Percentiles rank a stretch among this genome's conserved stretches.
Evolutionary conservation across 2,888 invertebrate species (phyloP).

Genomic region (Machimus rusticus): DNA sequence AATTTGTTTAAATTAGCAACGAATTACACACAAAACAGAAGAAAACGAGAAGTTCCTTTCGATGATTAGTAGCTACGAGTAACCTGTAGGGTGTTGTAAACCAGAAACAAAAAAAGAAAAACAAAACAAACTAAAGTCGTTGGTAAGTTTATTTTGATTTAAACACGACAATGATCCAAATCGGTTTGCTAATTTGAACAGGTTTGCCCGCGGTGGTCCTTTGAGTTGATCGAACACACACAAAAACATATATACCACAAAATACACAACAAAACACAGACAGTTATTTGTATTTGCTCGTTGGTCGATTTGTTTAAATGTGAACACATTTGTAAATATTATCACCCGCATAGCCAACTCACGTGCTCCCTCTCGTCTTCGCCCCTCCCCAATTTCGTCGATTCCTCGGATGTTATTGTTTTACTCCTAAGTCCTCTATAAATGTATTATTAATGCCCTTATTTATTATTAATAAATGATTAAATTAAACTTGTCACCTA

Average conservation of each 20-base stretch:
- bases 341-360: background rate
- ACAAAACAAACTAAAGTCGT: background rate
- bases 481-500: conserved; percentile 24
- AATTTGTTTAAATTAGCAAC: conserved; percentile 11
- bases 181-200: conserved; percentile 14
- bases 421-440: conserved; percentile 6
- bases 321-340: conserved; percentile 26
- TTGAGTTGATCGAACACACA: background rate
- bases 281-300: background rate
- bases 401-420: conserved; percentile 25
- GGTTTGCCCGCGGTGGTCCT: background rate
- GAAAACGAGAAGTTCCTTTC: background rate
- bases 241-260: background rate
- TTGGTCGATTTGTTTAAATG: conserved; percentile 17
- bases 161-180: background rate
- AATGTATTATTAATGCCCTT: conserved; percentile 32
- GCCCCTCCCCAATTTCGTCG: background rate
- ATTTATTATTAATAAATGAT: conserved; percentile 31
- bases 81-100: background rate
- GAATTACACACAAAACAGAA: background rate
- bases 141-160: background rate
- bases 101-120: background rate
- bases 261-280: background rate
- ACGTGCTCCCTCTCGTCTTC: background rate
- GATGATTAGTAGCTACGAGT: background rate